Base-by-base conservation (phyloP, 23 tunicate species). In the Halocynthia aurantium region DNA sequence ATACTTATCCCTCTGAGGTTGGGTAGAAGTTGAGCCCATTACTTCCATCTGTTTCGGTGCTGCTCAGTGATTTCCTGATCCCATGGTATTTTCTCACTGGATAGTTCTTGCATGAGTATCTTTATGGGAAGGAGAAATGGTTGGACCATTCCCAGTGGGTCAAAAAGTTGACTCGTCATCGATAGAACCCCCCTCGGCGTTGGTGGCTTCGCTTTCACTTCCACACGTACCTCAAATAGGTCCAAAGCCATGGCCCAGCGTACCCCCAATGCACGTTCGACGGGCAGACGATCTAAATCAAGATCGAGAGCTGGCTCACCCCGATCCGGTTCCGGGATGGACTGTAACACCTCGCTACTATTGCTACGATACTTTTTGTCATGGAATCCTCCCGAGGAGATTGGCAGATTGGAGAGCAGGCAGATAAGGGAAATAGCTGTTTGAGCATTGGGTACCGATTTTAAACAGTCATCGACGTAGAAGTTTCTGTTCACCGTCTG, bases 381-480 rank as follows among this genome's bases (percentile, higher is more conserved):
- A 6, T 74, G 50, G n/a, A 85, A 85, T 18, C 90, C 90, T 51
- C 80, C 75, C n/a, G n/a, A n/a, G 51, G 54, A 22, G n/a, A n/a
- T n/a, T n/a, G n/a, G n/a, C 44, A 31, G 44, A 31, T 31, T 31
- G 44, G 2, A 31, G 2, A 31, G 44, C 44, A 1, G 44, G 2
- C 44, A 1, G 44, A 31, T 31, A 31, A 31, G 44, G 44, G 44
- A 31, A 31, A 31, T 31, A 31, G 2, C 44, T 31, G 44, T 31
- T 31, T 31, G 2, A 31, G 44, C 44, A 31, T 1, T 0, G 44
- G 44, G 44, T 31, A 31, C 44, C 1, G 4, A 31, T 12, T 66
- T 61, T 21, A 85, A 76, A 76, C 84, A 80, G 61, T 80, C 81
- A 60, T 80, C 84, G 9, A 85, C 84, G 80, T 85, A 85, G 65